phyloP scores from a whole-genome alignment of 2,797 vertebrate genomes.

The Rhinichthys osculus region DNA sequence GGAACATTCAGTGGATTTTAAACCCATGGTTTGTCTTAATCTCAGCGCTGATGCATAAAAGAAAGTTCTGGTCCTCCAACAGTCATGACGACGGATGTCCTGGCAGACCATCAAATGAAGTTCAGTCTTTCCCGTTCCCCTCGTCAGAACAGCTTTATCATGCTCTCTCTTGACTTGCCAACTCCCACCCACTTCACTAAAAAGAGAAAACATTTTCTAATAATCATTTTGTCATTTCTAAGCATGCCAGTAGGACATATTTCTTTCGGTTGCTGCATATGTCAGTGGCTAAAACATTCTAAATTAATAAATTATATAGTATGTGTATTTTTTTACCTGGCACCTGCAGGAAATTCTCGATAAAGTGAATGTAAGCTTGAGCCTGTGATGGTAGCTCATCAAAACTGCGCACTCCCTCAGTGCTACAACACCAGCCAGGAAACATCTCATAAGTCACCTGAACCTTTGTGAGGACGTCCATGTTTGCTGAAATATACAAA shows the following conservation, averaged over 20 bases:
- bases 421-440: slow-evolving; percentile 82
- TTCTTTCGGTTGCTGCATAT: neutral
- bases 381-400: slow-evolving; percentile 79
- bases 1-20: slow-evolving; percentile 56
- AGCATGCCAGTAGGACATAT: neutral
- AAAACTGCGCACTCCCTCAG: slow-evolving; percentile 76
- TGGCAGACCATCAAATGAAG: slow-evolving; percentile 41
- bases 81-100: slow-evolving; percentile 5
- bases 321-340: slow-evolving; percentile 74
- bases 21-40: slow-evolving; percentile 52
- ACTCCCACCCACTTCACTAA: slow-evolving; percentile 88
- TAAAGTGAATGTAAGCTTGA: slow-evolving; percentile 80
- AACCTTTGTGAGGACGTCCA: slow-evolving; percentile 81
- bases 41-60: slow-evolving; percentile 57
- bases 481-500: slow-evolving; percentile 75
- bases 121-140: neutral
- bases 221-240: neutral
- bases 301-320: neutral
- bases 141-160: slow-evolving; percentile 81
- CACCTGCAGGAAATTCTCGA: slow-evolving; percentile 81
- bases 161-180: slow-evolving; percentile 85
- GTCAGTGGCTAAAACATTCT: neutral
- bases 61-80: slow-evolving; percentile 51
- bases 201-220: slow-evolving; percentile 55
- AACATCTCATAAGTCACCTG: slow-evolving; percentile 78